Percentiles rank a stretch among this genome's conserved stretches.
Conservation (phyloP, 64 coral and sea anemone species). For the Anthopleura sola region DNA sequence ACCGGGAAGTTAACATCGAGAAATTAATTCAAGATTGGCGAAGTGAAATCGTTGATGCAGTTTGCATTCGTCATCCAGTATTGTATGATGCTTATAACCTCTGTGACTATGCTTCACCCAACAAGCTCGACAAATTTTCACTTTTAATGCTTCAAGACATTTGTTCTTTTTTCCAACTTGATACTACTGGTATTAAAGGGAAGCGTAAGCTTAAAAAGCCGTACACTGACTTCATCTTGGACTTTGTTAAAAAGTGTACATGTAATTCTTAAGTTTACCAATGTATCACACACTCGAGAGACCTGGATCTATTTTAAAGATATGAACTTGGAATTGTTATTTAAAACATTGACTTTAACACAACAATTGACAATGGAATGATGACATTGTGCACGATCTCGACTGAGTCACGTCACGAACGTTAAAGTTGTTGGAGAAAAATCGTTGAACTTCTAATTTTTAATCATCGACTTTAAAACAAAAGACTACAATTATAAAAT, state of each 20-base stretch:
- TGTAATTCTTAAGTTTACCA: neutral
- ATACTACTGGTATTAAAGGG: slow-evolving; percentile 25
- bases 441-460: neutral
- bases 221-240: neutral
- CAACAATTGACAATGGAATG: no score
- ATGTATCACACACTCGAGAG: neutral
- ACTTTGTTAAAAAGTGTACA: slow-evolving; percentile 28
- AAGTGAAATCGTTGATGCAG: neutral
- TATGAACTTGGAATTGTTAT: no score
- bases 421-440: neutral
- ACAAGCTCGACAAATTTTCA: neutral
- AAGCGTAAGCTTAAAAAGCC: slow-evolving; percentile 41
- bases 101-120: neutral
- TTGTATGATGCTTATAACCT: neutral
- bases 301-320: neutral
- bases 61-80: slow-evolving; percentile 5
- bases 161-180: neutral
- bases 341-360: no score
- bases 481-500: neutral
- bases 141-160: neutral
- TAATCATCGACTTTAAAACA: neutral
- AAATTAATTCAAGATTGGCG: neutral
- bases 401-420: neutral
- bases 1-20: neutral
- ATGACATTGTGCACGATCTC: neutral